Base-by-base conservation (phyloP, 1,140 invertebrate species). In the Dreissena rostriformis region DNA sequence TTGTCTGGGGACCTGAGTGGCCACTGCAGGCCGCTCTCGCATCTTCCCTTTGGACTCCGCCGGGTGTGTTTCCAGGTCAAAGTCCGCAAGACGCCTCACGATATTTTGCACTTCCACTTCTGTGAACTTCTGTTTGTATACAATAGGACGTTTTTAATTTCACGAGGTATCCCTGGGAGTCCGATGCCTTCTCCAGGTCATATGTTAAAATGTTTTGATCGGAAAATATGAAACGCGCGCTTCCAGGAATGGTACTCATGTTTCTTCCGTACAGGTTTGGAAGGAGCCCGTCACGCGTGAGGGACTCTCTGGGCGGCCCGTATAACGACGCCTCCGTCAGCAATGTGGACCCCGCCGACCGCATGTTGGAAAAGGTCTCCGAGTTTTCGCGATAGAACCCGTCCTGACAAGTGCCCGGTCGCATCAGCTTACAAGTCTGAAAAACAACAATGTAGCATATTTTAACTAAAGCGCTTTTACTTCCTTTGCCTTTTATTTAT, bases 91-190 rank as follows among this genome's bases (percentile, higher is more conserved):
- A 51, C 83, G 74, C 15, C 73, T 74, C 7, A 85, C 71, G 28
- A 85, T 85, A 15, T 66, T 51, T 57, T 85, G 70, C 15, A 85
- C 52, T 51, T 85, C 83, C n/a, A 22, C 24, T 55, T 85, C 77
- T 15, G 76, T 70, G 26, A 79, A 85, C 49, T 85, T 79, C 57
- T 80, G 73, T 57, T 85, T 85, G 22, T 85, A 85, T 22, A 85
- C 77, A 14, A 85, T 85, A 11, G 83, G 70, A 28, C 57, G 72
- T 39, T 70, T n/a, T 74, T 12, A 85, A 22, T 49, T 66, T 51
- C 24, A 85, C 73, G 1, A 67, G 14, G 63, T 85, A 85, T 0
- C 83, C 83, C 4, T 66, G 51, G 2, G 83, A 67, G 53, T 85
- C 76, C 15, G 83, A 67, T 12, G 55, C 12, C 53, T 85, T 85